Conservation (phyloP, 2,113 vertebrate genomes). For the Ciconia stormi region DNA sequence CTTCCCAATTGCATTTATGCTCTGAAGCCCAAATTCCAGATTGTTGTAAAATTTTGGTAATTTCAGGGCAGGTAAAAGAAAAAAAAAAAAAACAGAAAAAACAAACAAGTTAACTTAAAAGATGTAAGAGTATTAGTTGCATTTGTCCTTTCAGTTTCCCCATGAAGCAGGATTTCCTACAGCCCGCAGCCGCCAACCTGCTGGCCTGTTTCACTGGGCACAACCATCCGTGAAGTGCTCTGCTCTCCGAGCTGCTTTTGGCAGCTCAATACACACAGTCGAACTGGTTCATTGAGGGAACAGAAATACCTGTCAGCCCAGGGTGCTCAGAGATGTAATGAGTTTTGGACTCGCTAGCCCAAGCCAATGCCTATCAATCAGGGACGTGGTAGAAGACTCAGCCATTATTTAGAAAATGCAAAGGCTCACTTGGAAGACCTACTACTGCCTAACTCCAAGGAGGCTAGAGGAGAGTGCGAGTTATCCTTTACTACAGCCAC, state of each 20-base stretch:
- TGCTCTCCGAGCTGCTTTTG: not conserved
- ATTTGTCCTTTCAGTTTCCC: not conserved
- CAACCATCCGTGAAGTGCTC: rapidly evolving
- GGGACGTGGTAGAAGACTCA: not conserved
- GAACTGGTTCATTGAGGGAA: not conserved
- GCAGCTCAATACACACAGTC: not conserved
- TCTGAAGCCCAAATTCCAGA: not conserved
- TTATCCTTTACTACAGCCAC: not conserved
- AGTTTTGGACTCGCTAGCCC: not conserved
- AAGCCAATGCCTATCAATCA: rapidly evolving
- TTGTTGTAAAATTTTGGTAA: not conserved
- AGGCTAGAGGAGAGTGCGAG: not conserved
- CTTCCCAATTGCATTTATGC: not conserved
- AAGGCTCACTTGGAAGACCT: not conserved
- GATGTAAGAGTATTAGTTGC: not conserved
- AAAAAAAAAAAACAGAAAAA: not conserved
- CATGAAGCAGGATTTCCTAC: not conserved
- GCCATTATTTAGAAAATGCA: not conserved
- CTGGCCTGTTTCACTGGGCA: rapidly evolving
- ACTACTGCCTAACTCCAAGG: not conserved
- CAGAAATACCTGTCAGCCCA: not conserved
- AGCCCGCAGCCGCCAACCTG: not conserved
- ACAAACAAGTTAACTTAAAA: not conserved
- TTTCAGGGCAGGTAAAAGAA: not conserved
- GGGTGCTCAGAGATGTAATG: not conserved